Evolutionary conservation across 2,888 invertebrate species (phyloP).

Genomic region (Erebia aethiops): DNA sequence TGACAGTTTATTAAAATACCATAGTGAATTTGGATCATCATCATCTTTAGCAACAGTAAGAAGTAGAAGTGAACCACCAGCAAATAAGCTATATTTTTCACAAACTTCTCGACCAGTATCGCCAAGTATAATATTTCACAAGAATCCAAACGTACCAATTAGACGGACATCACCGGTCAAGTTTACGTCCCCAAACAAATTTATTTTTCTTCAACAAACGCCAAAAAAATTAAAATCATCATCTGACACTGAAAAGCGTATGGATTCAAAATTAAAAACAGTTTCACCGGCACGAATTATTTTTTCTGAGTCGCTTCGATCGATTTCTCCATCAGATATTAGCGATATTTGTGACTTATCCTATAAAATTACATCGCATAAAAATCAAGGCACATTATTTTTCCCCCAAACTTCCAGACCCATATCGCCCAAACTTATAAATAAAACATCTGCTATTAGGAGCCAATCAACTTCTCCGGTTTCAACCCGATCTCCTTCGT

Average conservation of each 20-base stretch:
- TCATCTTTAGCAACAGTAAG: constrained; percentile 80
- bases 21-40: constrained; percentile 71
- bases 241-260: constrained; percentile 48
- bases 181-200: constrained; percentile 59
- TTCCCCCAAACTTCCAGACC: constrained; percentile 74
- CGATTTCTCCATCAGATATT: constrained; percentile 57
- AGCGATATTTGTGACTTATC: constrained; percentile 30
- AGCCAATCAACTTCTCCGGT: constrained; percentile 83
- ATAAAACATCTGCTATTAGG: constrained; percentile 52
- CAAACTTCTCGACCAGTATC: constrained; percentile 77
- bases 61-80: constrained; percentile 86
- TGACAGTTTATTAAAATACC: constrained; percentile 69
- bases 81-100: constrained; percentile 75
- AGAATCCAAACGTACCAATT: constrained; percentile 55
- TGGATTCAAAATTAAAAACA: constrained; percentile 46
- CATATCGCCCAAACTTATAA: constrained; percentile 65
- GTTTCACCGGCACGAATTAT: constrained; percentile 63
- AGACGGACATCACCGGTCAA: constrained; percentile 46
- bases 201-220: constrained; percentile 65
- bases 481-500: constrained; percentile 85
- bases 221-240: constrained; percentile 63
- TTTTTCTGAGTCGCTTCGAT: constrained; percentile 67
- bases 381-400: constrained; percentile 58
- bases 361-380: constrained; percentile 48
- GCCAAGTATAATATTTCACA: constrained; percentile 65